These are phyloP conservation scores for Frieseomelitta varia DNA, from an alignment of 1,140 invertebrate species.

Conservation along the genomic window DNA sequence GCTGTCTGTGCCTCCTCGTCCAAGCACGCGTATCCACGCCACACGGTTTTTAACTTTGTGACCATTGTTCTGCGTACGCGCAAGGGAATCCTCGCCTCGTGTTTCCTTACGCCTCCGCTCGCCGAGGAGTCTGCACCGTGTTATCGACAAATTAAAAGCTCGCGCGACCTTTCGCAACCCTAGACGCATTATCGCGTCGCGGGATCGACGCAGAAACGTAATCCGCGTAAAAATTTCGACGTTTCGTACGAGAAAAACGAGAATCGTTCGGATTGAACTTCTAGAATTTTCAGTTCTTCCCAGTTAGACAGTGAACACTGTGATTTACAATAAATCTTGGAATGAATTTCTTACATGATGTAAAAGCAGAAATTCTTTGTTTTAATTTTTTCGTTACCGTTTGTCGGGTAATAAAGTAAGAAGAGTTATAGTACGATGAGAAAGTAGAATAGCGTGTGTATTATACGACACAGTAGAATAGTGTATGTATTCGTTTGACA, in stretches of 20 bases:
- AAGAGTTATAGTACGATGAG: too few species aligned
- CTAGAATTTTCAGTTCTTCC: too few species aligned
- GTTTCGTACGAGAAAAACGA: neutral
- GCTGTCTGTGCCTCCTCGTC: too few species aligned
- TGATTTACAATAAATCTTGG: too few species aligned
- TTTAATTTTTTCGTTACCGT: too few species aligned
- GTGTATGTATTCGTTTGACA: too few species aligned
- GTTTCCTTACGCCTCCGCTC: neutral
- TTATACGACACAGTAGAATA: too few species aligned
- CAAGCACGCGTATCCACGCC: neutral
- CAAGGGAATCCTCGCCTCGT: neutral
- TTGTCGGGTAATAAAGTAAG: too few species aligned
- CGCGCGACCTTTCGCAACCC: slow-evolving; percentile 13
- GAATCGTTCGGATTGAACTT: slow-evolving; percentile 7
- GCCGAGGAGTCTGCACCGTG: neutral
- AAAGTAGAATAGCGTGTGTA: too few species aligned
- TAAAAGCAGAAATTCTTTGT: too few species aligned
- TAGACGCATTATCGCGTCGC: neutral
- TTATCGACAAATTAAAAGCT: slow-evolving; percentile 32
- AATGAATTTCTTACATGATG: too few species aligned
- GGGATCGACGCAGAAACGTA: neutral
- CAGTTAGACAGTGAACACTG: too few species aligned
- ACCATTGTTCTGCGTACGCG: slow-evolving; percentile 31
- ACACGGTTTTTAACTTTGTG: slow-evolving; percentile 20
- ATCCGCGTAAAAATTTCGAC: neutral